These are phyloP conservation scores for Daubentonia madagascariensis DNA, from an alignment of 2,113 vertebrate genomes.

Conservation along the genomic window DNA sequence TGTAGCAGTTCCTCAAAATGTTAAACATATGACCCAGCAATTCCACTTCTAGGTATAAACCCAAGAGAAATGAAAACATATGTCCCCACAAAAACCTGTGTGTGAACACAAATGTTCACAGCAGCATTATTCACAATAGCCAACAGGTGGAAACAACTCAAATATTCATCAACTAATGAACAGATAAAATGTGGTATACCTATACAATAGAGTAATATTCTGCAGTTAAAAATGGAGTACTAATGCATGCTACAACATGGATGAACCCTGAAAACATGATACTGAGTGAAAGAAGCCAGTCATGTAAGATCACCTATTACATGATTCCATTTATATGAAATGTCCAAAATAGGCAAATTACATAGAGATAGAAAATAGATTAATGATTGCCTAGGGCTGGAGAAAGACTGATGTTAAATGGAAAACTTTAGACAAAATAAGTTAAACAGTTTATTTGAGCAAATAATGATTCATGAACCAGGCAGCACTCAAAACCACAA, in stretches of 20 bases:
- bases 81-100: not conserved
- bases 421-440: not conserved
- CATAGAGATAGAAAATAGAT: not conserved
- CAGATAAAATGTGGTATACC: not conserved
- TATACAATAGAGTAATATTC: not conserved
- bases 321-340: not conserved
- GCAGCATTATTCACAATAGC: not conserved
- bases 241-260: not conserved
- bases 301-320: not conserved
- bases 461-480: not conserved
- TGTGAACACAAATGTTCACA: not conserved
- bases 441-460: not conserved
- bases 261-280: not conserved
- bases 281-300: not conserved
- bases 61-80: not conserved
- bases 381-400: not conserved
- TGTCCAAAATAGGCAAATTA: not conserved
- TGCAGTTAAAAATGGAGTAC: not conserved
- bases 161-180: not conserved
- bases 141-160: not conserved
- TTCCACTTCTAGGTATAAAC: not conserved
- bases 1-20: not conserved
- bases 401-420: not conserved
- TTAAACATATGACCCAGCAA: not conserved
- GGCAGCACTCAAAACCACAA: not conserved